Evolutionary conservation across 2,888 invertebrate species (phyloP).

Genomic region (Drosophila stalkeri): DNA sequence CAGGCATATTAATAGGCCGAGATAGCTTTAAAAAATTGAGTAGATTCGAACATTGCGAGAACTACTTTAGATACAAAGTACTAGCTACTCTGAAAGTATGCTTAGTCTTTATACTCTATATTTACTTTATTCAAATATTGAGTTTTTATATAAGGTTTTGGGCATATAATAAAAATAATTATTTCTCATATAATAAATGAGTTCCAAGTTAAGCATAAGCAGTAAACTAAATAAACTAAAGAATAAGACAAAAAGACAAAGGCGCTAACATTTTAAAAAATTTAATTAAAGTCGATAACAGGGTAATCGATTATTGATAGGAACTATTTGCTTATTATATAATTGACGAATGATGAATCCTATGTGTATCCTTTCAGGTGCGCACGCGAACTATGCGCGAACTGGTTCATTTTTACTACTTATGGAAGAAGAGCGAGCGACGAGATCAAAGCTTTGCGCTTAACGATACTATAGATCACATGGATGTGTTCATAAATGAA

Average conservation of each 20-base stretch:
- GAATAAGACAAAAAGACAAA: background rate
- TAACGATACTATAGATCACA: slow-evolving; percentile 83
- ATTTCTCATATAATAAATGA: background rate
- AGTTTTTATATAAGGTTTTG: background rate
- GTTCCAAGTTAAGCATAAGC: background rate
- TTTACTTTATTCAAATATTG: background rate
- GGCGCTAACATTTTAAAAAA: too few relatives aligned
- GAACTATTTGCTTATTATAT: background rate
- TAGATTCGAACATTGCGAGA: background rate
- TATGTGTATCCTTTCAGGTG: slow-evolving; percentile 84
- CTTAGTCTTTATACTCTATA: background rate
- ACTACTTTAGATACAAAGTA: too few relatives aligned
- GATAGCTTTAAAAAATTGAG: background rate
- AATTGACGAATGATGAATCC: slow-evolving; percentile 2
- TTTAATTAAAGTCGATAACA: background rate
- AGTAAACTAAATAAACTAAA: slow-evolving; percentile 5
- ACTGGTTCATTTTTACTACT: slow-evolving; percentile 97
- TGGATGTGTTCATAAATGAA: slow-evolving; percentile 84
- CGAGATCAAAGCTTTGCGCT: slow-evolving; percentile 89
- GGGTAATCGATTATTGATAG: background rate
- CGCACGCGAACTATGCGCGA: slow-evolving; percentile 97
- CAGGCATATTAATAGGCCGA: background rate
- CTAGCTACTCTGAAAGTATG: background rate
- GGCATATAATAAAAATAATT: background rate
- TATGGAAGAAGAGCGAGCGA: slow-evolving; percentile 99